phyloP scores from a whole-genome alignment of 2,888 invertebrate species.

The Cephus nigrinus region DNA sequence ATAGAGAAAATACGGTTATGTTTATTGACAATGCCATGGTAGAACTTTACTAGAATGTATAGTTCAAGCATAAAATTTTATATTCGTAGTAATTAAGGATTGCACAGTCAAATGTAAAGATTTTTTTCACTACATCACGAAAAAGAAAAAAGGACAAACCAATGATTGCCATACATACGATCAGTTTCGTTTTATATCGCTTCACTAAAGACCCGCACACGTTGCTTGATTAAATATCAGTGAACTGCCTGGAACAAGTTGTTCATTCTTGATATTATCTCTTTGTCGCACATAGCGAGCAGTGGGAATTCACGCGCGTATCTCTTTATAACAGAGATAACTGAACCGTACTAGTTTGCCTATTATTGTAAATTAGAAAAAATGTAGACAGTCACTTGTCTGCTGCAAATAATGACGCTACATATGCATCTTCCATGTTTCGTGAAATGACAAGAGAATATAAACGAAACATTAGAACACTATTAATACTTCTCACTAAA shows the following conservation, averaged over 20 bases:
- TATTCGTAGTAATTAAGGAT: background rate
- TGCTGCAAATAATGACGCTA: background rate
- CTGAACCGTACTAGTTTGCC: background rate
- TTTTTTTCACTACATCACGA: background rate
- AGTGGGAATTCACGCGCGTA: background rate
- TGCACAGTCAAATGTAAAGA: background rate
- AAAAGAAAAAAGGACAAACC: background rate
- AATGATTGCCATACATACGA: background rate
- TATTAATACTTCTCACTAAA: background rate
- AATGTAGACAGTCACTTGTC: background rate
- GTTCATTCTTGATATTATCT: background rate
- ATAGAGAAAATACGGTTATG: background rate
- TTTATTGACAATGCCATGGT: background rate
- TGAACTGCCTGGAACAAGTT: background rate
- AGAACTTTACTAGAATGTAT: background rate
- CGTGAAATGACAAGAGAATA: background rate
- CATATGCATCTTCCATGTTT: background rate
- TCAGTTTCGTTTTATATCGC: background rate
- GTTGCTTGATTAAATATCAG: background rate
- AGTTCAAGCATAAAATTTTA: background rate
- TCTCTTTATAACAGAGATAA: background rate
- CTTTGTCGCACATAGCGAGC: background rate
- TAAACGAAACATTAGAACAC: background rate
- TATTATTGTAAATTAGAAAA: background rate
- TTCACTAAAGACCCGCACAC: background rate